phyloP scores from a whole-genome alignment of 2,888 invertebrate genomes.

The Cephonodes hylas region DNA sequence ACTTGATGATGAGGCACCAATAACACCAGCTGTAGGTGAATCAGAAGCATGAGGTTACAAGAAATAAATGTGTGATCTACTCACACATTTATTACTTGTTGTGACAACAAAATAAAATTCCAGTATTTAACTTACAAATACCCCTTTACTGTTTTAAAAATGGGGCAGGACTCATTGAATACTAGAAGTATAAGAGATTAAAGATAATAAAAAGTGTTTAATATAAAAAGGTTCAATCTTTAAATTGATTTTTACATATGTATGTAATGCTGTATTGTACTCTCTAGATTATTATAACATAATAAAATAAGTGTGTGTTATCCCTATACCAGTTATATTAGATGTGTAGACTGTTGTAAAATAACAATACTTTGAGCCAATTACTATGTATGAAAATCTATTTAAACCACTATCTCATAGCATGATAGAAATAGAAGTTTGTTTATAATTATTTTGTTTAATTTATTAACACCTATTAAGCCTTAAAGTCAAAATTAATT shows the following conservation, averaged over 20 bases:
- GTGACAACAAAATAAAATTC: neutral
- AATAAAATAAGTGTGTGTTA: neutral
- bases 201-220: neutral
- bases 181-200: neutral
- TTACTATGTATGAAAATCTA: neutral
- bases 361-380: neutral
- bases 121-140: neutral
- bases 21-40: constrained; percentile 77
- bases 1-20: constrained; percentile 87
- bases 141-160: neutral
- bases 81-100: constrained; percentile 23
- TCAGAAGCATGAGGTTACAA: constrained; percentile 69
- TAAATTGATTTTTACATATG: neutral
- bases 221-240: neutral
- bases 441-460: neutral
- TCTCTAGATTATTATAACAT: neutral
- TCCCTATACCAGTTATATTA: neutral
- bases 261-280: neutral
- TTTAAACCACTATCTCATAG: neutral
- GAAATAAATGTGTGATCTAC: constrained; percentile 31
- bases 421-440: neutral
- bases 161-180: neutral
- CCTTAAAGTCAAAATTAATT: no score
- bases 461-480: neutral
- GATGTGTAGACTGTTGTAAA: constrained; percentile 24